Base-by-base conservation (phyloP, 2,888 invertebrate species). In the Cosmia pyralina region DNA sequence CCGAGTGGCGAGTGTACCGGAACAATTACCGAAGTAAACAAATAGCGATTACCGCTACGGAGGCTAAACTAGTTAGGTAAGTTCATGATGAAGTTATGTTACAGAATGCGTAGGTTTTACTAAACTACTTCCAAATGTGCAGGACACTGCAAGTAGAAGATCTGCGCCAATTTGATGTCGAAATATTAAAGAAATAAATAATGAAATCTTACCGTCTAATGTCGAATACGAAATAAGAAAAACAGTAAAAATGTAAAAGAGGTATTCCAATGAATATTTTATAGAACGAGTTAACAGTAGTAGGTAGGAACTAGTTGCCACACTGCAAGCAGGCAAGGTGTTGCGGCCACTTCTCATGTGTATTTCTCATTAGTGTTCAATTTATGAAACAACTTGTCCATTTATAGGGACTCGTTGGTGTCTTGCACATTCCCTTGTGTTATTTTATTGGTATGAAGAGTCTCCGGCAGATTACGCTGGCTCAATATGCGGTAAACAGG, bases 21-120 rank as follows among this genome's bases (percentile, higher is more conserved):
- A 88, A 90, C 89, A 92, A 92, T 92, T 92, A 92, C 90, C 86
- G 83, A 84, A 83, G 89, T 89, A 88, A 93, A 91, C 89, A 92
- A 93, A 93, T 90, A 87, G 88, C 88, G 90, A 90, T 92, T 90
- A 91, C 90, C 87, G 87, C 86, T 86, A 82, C 81, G 83, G 82
- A 84, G 86, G 78, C 69, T 58, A 28, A 55, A 76, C 53, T 22
- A 66, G 62, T 79, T 64, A 46, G 38, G 55, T 60, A 59, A 22
- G 59, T 65, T 34, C 38, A 58, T 63, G 60, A 53, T 59, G 52
- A 46, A 64, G 28, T 52, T 62, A 58, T n/a, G 46, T 58, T 63
- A 46, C 69, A 38, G n/a, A 65, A 34, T 58, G 38, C 52, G n/a
- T 64, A 53, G 48, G 53, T 52, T 48, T 59, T 55, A 68, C 28